Base-by-base conservation (phyloP, 2,888 invertebrate species). In the Gasteruption jaculator region DNA sequence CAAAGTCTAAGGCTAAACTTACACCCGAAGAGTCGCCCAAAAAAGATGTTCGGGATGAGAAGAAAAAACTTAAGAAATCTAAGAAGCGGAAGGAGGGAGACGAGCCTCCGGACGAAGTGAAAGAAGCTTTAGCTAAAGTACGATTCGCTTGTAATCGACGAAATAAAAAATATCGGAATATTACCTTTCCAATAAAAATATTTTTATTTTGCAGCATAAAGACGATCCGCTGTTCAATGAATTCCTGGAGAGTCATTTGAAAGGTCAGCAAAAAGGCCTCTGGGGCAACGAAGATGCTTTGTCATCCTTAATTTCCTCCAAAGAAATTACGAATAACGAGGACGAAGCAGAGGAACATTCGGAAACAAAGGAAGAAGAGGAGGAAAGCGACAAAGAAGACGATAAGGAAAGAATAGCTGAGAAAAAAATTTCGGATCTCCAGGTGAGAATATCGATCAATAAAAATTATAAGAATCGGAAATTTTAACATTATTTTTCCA, bases 1-100 rank as follows among this genome's bases (percentile, higher is more conserved):
- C 92, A 2, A 81, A 88, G 70, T 81, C 94, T 0, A 94, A 94
- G 93, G 95, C 93, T 68, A 93, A 92, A 74, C 86, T 94, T 74
- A 81, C 92, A 1, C 68, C 79, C 24, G 91, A 91, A 45, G 89
- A 85, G 65, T 79, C 80, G 4, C 80, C 77, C 57, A 78, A 60
- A 35, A 40, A 48, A 35, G 64, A 71, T 43, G 57, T 56, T 21
- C 59, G 55, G 21, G 50, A 37, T 3, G 14, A 43, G 2, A 10
- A 6, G 29, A 26, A 18, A 36, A 45, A 2, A 50, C 42, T 5
- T 55, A 56, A 37, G 49, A 49, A 38, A 56, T 63, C 43, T 39
- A 41, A 22, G 48, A 61, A 50, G 12, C 46, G 52, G 25, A 61
- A 55, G 51, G 61, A 68, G 42, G 54, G 54, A 37, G 62, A 58